These are phyloP conservation scores for Pteropus alecto DNA, from an alignment of 2,113 vertebrate species.

Conservation along the genomic window DNA sequence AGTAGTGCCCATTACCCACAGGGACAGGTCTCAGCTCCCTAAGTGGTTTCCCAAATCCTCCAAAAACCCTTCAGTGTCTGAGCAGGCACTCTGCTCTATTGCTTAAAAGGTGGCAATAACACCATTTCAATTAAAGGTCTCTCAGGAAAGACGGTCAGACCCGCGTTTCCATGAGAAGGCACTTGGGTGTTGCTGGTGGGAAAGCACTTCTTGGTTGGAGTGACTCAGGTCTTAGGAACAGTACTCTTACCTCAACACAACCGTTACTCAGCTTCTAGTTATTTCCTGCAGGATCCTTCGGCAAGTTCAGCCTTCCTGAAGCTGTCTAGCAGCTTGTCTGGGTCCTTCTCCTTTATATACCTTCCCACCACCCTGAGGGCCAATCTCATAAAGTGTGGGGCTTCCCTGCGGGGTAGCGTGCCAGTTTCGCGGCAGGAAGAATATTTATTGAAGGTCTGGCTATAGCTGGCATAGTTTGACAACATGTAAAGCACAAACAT, in stretches of 20 bases:
- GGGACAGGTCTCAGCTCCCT: background rate
- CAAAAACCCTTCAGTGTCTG: background rate
- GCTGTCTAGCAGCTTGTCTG: background rate
- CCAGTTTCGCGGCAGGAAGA: background rate
- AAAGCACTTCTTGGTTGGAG: background rate
- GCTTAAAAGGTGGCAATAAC: background rate
- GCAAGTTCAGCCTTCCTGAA: background rate
- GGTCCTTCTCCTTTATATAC: background rate
- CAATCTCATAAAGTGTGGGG: too few relatives aligned
- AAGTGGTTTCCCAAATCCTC: background rate
- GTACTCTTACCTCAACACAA: background rate
- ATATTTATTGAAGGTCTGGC: background rate
- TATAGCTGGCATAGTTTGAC: background rate
- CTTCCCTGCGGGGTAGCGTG: rapidly evolving
- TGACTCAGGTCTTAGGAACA: background rate
- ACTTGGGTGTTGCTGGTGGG: background rate
- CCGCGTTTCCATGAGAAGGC: background rate
- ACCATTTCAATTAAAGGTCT: background rate
- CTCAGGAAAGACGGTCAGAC: background rate
- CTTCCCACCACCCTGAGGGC: background rate
- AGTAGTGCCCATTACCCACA: background rate
- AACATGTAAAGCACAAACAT: conserved; percentile 40
- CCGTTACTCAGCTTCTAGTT: background rate
- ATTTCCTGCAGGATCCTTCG: background rate
- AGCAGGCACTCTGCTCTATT: background rate